phyloP scores from a whole-genome alignment of 2,113 vertebrate genomes.

The Phalacrocorax aristotelis region DNA sequence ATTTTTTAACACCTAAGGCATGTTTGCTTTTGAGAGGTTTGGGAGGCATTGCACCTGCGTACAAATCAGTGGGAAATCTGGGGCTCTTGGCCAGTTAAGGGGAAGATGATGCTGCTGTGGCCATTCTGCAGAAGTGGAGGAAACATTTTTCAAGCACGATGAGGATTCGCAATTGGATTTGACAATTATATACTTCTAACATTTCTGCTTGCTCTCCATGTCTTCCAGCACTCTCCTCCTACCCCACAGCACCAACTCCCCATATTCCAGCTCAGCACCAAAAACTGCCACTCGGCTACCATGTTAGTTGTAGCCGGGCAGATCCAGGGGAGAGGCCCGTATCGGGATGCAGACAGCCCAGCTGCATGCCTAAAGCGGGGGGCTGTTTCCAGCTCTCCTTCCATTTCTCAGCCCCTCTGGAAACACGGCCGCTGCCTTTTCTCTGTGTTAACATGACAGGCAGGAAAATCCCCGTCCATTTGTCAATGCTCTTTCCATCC shows the following conservation, averaged over 20 bases:
- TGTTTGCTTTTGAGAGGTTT: not conserved
- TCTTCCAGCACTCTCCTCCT: not conserved
- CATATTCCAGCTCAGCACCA: not conserved
- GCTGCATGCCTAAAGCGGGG: not conserved
- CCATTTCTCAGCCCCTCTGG: not conserved
- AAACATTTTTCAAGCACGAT: not conserved
- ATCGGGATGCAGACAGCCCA: rapidly evolving
- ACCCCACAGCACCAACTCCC: not conserved
- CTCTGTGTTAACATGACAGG: not conserved
- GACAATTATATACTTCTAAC: not conserved
- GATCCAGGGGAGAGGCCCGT: rapidly evolving
- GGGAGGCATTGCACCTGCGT: not conserved
- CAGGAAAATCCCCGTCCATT: not conserved
- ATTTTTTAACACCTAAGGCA: not conserved
- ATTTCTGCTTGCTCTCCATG: not conserved
- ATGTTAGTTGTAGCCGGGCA: not conserved
- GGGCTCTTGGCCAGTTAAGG: not conserved
- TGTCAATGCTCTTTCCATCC: rapidly evolving
- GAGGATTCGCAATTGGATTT: not conserved
- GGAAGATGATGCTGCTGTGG: not conserved
- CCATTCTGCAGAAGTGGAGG: not conserved
- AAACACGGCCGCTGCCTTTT: not conserved
- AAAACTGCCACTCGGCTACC: not conserved
- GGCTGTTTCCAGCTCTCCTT: not conserved
- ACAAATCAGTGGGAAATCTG: not conserved